phyloP scores from a whole-genome alignment of 2,113 vertebrate species.

The Hiodon tergisus region DNA sequence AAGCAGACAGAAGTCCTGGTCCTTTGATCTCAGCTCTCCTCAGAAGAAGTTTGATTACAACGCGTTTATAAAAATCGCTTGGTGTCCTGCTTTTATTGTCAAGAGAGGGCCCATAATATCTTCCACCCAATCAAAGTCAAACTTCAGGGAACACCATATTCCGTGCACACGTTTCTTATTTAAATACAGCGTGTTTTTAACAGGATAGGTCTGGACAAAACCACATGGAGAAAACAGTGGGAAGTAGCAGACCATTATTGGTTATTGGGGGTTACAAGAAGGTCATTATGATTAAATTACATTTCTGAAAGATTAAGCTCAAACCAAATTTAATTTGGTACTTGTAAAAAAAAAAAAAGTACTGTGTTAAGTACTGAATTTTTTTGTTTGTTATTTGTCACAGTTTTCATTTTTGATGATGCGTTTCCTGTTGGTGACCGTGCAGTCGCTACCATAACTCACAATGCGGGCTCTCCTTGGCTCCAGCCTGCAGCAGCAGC shows the following conservation, averaged over 20 bases:
- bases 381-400: neutral
- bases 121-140: slow-evolving; percentile 42
- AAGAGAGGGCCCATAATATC: slow-evolving; percentile 1
- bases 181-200: slow-evolving; percentile 56
- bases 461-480: slow-evolving; percentile 89
- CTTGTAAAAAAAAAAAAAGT: neutral
- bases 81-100: slow-evolving; percentile 9
- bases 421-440: neutral
- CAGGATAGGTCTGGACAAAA: slow-evolving; percentile 35
- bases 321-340: neutral
- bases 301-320: neutral
- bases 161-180: slow-evolving; percentile 59
- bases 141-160: slow-evolving; percentile 54
- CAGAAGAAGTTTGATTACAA: slow-evolving; percentile 49
- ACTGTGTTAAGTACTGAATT: neutral
- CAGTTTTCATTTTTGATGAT: slow-evolving; percentile 12
- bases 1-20: slow-evolving; percentile 30
- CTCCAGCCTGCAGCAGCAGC: slow-evolving; percentile 73
- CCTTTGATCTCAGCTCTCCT: slow-evolving; percentile 43
- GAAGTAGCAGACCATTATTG: neutral
- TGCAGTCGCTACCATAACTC: slow-evolving; percentile 45
- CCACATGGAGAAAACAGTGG: neutral
- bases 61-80: slow-evolving; percentile 25
- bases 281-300: neutral
- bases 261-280: neutral